Evolutionary conservation across 1,140 invertebrate species (phyloP), one percentile per base, ranked within the genome.

Genomic region (Eulimnadia texana): DNA sequence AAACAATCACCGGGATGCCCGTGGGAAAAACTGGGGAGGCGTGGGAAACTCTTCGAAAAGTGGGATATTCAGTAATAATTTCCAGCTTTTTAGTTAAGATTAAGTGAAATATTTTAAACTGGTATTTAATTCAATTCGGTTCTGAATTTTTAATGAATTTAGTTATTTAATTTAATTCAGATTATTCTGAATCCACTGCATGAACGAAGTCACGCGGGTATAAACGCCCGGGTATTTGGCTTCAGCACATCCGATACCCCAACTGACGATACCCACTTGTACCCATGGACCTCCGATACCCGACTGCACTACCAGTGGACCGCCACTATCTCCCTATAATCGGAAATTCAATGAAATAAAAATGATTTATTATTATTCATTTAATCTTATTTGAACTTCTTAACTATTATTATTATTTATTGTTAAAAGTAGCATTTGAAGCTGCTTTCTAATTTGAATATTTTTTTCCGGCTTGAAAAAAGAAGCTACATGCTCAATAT

Each of bases 221-320:
- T 57, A 29, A 11, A 57, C 20, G 10, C 22, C 55, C 19, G 22
- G 55, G 20, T 29, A 57, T 10, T 9, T 3, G 25, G 10, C 27
- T 19, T 28, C 9, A 10, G 16, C 49, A 20, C 9, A 53, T 20
- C 90, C 90, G 67, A 92, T 89, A 27, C 93, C 93, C 87, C 88
- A 94, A 16, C 88, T 91, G 0, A 93, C 90, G 13, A 95, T 83
- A 33, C 92, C 93, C 1, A 91, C 84, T 76, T 89, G 85, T 0
- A 79, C 85, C 83, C 86, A 89, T 61, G 80, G 79, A 25, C 83
- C 84, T 19, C 59, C 66, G 33, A 84, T 79, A 65, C 85, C 83
- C 13, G 10, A 13, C 28, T 57, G 55, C 13, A 20, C 19, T 1
- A 57, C 28, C 22, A 95, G 74, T 2, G 92, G 90, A 52, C 92